phyloP scores from a whole-genome alignment of 1,140 invertebrate genomes.

The Sesamia nonagrioides region DNA sequence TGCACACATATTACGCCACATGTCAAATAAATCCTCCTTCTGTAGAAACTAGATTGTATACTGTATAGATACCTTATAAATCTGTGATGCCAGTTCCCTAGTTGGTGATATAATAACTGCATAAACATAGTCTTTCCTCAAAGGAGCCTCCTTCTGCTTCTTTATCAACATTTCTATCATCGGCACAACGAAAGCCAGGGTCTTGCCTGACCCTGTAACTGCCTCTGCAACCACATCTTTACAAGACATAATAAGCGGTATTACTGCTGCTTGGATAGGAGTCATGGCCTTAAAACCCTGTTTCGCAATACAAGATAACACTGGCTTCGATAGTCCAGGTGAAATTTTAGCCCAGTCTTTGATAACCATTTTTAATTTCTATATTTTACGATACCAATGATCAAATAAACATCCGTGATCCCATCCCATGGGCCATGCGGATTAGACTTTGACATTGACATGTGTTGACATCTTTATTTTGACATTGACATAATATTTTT shows the following conservation, averaged over 20 bases:
- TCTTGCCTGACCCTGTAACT: constrained; percentile 99
- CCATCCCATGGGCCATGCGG: constrained; percentile 60
- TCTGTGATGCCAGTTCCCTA: constrained; percentile 96
- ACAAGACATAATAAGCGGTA: constrained; percentile 95
- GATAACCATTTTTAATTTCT: constrained; percentile 69
- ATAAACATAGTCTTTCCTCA: constrained; percentile 94
- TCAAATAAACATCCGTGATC: not conserved
- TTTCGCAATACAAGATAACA: constrained; percentile 76
- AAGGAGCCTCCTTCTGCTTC: constrained; percentile 88
- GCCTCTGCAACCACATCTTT: constrained; percentile 99
- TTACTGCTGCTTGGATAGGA: constrained; percentile 93
- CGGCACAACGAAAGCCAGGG: constrained; percentile 97
- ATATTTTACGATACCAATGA: not conserved
- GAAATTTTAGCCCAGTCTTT: constrained; percentile 77
- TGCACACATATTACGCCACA: too few species aligned
- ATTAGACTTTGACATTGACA: constrained; percentile 58
- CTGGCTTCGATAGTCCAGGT: constrained; percentile 70
- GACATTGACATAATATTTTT: constrained; percentile 13
- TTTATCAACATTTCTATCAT: constrained; percentile 94
- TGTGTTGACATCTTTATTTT: not conserved
- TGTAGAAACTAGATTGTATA: too few species aligned
- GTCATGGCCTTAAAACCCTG: constrained; percentile 79
- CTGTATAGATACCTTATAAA: constrained; percentile 82
- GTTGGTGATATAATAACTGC: constrained; percentile 97
- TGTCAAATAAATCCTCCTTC: too few species aligned